Percentiles rank a stretch among this genome's conserved stretches.
Evolutionary conservation across 2,888 invertebrate species (phyloP).

Genomic region (Synanthedon andrenaeformis): DNA sequence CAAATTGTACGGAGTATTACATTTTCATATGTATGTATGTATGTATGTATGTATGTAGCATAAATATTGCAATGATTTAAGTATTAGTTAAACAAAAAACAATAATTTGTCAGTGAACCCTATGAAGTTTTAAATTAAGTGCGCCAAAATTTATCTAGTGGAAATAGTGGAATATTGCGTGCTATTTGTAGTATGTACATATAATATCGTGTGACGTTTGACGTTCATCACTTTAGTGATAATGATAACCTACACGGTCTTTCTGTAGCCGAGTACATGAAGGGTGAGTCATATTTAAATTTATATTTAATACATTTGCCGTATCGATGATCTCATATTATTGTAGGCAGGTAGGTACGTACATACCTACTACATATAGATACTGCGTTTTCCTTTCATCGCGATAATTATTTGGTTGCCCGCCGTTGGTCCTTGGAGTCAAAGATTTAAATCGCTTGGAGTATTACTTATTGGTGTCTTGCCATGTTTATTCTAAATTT

Average conservation of each 20-base stretch:
- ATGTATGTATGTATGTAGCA: too few species aligned
- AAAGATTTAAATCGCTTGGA: too few species aligned
- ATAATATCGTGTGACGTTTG: conserved; percentile 24
- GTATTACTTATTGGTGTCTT: too few species aligned
- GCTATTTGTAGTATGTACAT: not conserved
- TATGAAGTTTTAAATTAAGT: too few species aligned
- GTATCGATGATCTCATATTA: conserved; percentile 67
- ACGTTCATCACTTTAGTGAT: conserved; percentile 45
- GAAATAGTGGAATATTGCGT: not conserved
- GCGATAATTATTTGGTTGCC: not conserved
- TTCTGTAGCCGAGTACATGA: conserved; percentile 53
- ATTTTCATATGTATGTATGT: too few species aligned
- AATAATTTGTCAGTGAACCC: too few species aligned
- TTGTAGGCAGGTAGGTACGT: conserved; percentile 17
- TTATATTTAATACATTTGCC: conserved; percentile 68
- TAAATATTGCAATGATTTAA: too few species aligned
- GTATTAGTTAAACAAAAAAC: too few species aligned
- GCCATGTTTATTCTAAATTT: too few species aligned
- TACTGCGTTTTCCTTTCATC: not conserved
- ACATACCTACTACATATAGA: not conserved
- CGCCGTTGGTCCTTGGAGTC: not conserved
- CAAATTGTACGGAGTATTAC: too few species aligned
- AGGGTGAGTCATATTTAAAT: conserved; percentile 71
- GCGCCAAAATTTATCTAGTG: not conserved
- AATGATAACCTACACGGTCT: conserved; percentile 64